Percentiles rank a stretch among this genome's conserved stretches.
phyloP scores from a whole-genome alignment of 2,888 invertebrate species.

The Mallateleia sp. region DNA sequence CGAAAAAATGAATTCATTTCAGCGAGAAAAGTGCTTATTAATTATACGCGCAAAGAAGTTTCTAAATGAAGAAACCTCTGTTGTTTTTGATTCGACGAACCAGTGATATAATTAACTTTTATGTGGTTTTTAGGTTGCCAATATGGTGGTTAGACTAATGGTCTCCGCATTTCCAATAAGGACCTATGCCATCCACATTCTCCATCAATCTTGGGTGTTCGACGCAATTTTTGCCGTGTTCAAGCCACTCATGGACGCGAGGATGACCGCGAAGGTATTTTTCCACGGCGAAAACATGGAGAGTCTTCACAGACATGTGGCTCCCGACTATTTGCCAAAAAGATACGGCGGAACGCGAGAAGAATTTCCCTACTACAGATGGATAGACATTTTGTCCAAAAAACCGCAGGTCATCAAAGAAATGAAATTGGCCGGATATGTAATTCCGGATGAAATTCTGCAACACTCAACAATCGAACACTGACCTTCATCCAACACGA shows the following conservation, averaged over 20 bases:
- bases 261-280: constrained; percentile 92
- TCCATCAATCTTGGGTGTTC: constrained; percentile 95
- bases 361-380: constrained; percentile 94
- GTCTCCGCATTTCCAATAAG: constrained; percentile 93
- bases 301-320: constrained; percentile 94
- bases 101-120: too few species aligned
- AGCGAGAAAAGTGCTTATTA: too few species aligned
- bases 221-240: constrained; percentile 95
- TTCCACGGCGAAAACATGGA: constrained; percentile 94
- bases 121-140: constrained; percentile 88
- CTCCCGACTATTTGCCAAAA: constrained; percentile 93
- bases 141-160: constrained; percentile 88
- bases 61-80: too few species aligned
- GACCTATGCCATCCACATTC: constrained; percentile 94
- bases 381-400: constrained; percentile 92
- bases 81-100: too few species aligned
- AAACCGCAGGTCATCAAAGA: constrained; percentile 92
- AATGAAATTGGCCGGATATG: constrained; percentile 92
- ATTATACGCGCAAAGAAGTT: too few species aligned
- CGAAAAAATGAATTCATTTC: too few species aligned
- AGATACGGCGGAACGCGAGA: constrained; percentile 93
- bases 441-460: constrained; percentile 88
- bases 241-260: constrained; percentile 93
- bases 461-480: constrained; percentile 72
- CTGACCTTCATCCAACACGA: constrained; percentile 31